Percentiles rank a stretch among this genome's conserved stretches.
phyloP scores from a whole-genome alignment of 92 coral and sea anemone species.

The Actinostola sp. region DNA sequence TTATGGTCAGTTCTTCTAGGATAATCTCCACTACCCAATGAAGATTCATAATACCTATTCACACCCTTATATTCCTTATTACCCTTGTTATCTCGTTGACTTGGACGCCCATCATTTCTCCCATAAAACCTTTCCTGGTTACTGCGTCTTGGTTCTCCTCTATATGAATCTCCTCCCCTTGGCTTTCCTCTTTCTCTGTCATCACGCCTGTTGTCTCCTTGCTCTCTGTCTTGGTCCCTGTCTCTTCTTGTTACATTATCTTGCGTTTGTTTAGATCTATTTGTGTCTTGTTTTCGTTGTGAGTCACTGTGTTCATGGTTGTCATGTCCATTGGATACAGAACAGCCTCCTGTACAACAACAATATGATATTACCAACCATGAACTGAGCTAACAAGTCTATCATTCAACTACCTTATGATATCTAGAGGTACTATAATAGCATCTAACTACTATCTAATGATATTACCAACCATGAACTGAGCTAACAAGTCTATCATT shows the following conservation, averaged over 20 bases:
- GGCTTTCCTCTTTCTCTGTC: conserved; percentile 10
- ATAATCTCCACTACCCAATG: conserved; percentile 40
- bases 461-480: too few relatives aligned
- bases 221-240: conserved; percentile 15
- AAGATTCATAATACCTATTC: conserved; percentile 9
- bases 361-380: too few relatives aligned
- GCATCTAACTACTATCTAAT: too few relatives aligned
- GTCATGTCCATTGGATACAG: conserved; percentile 32
- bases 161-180: conserved; percentile 34
- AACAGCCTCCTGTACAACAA: conserved; percentile 2
- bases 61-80: conserved; percentile 33
- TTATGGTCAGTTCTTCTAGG: conserved; percentile 49
- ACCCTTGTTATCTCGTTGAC: conserved; percentile 16
- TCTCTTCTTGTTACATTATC: conserved; percentile 23
- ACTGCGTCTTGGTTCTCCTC: conserved; percentile 32
- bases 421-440: too few relatives aligned
- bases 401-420: neutral
- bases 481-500: too few relatives aligned
- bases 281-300: conserved; percentile 8
- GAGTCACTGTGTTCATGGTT: conserved; percentile 13
- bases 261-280: conserved; percentile 14
- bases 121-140: conserved; percentile 50
- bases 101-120: conserved; percentile 33
- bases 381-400: too few relatives aligned
- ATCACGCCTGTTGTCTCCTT: conserved; percentile 8